These are phyloP conservation scores for Rhadina sibilatrix DNA, from an alignment of 2,113 vertebrate genomes.

Conservation along the genomic window DNA sequence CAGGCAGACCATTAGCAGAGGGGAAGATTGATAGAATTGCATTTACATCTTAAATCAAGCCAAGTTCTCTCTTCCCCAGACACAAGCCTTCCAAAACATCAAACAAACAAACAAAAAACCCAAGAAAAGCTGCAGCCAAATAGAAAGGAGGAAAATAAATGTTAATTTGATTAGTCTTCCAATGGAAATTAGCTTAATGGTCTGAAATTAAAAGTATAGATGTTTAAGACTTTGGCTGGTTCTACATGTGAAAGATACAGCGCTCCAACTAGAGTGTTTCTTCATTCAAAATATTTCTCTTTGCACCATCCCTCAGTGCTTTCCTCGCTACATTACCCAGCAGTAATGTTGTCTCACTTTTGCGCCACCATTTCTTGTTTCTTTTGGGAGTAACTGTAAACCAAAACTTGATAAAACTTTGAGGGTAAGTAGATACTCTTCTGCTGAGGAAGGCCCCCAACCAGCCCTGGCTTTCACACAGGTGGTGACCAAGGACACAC, in stretches of 20 bases:
- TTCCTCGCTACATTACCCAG: constrained; percentile 1
- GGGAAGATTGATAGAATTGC: constrained; percentile 58
- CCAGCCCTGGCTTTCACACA: neutral
- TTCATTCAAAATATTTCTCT: neutral
- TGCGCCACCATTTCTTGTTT: neutral
- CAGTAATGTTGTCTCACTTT: neutral
- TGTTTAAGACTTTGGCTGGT: neutral
- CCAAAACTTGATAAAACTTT: neutral
- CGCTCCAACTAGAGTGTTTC: neutral
- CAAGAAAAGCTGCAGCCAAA: constrained; percentile 11
- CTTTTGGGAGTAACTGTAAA: neutral
- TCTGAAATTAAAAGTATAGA: neutral
- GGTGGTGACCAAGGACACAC: no score
- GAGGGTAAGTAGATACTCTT: neutral
- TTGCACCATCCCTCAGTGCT: neutral
- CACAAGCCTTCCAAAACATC: constrained; percentile 28
- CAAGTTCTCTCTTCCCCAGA: constrained; percentile 29
- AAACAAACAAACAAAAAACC: constrained; percentile 41
- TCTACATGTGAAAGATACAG: neutral
- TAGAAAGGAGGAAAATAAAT: constrained; percentile 20
- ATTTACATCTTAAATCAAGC: constrained; percentile 65
- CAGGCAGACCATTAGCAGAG: constrained; percentile 26
- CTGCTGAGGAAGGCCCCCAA: neutral
- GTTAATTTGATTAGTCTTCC: constrained; percentile 28
- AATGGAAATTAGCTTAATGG: constrained; percentile 39